Base-by-base conservation (phyloP, 2,797 vertebrate genomes). In the Takifugu rubripes region DNA sequence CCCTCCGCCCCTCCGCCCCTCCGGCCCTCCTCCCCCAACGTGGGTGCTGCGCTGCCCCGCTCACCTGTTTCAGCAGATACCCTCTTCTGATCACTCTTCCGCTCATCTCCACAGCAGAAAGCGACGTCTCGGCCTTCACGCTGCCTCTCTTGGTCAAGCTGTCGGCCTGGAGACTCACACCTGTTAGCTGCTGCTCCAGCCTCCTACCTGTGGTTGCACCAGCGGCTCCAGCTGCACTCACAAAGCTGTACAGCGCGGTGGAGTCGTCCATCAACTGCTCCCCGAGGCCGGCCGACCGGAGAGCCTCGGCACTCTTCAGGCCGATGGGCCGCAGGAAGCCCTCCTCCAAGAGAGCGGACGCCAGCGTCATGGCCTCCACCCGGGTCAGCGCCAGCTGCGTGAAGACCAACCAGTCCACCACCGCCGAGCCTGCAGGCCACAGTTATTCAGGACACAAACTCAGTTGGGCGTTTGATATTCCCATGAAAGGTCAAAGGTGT, bases 321-420 rank as follows among this genome's bases (percentile, higher is more conserved):
- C 96, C 96, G 0, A 98, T 80, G 0, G 96, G 92, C 33, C 84
- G 81, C 54, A 95, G 67, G 57, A 93, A 92, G 54, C 92, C 93
- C 79, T 98, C 96, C 62, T 96, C 95, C 86, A 95, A 83, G 70
- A 98, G 88, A 67, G 96, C 88, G 0, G 94, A 95, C 9, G 94
- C 92, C 86, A 98, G 61, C 0, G 94, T 97, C 83, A 94, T 77
- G 0, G 93, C 94, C 75, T 96, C 95, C 6, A 91, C 85, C 1
- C 96, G 93, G 44, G 83, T 93, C 78, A 92, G 86, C 3, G 84
- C 84, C 61, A 95, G 85, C 75, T 84, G 74, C 54, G 69, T 90
- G 82, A 93, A 96, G 85, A 98, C 93, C 85, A 98, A 84, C 96
- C 96, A 98, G 87, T 98, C 96, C 62, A 97, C 94, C 80, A 95